phyloP scores from a whole-genome alignment of 2,888 invertebrate genomes.

The Synergus japonicus region DNA sequence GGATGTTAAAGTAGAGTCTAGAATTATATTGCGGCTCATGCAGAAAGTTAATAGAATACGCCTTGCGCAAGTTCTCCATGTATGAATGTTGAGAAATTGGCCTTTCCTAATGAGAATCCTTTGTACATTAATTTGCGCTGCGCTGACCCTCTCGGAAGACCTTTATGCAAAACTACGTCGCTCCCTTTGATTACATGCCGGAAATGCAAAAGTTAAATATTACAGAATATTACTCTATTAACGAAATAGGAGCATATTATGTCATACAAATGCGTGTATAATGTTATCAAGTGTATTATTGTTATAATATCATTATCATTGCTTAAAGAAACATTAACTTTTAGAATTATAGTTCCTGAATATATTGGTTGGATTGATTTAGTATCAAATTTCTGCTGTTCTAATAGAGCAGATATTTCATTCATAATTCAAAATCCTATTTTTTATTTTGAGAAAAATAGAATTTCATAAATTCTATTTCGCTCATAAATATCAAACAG shows the following conservation, averaged over 20 bases:
- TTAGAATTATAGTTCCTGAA: background rate
- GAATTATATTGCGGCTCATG: background rate
- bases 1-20: background rate
- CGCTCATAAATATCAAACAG: too few relatives aligned
- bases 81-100: slow-evolving; percentile 36
- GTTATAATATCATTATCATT: too few relatives aligned
- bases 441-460: too few relatives aligned
- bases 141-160: slow-evolving; percentile 8
- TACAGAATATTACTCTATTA: slow-evolving; percentile 2
- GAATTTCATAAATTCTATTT: too few relatives aligned
- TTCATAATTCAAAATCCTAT: too few relatives aligned
- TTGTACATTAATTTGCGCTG: slow-evolving; percentile 27
- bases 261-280: slow-evolving; percentile 12
- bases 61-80: background rate
- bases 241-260: background rate
- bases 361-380: background rate
- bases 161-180: slow-evolving; percentile 35
- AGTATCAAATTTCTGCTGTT: too few relatives aligned
- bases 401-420: too few relatives aligned
- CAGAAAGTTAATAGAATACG: slow-evolving; percentile 5
- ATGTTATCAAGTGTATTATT: background rate
- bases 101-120: slow-evolving; percentile 22
- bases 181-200: slow-evolving; percentile 30
- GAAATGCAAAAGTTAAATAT: background rate
- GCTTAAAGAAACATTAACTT: too few relatives aligned